These are phyloP conservation scores for Dolichotis patagonum DNA, from an alignment of 2,113 vertebrate genomes.

Conservation along the genomic window DNA sequence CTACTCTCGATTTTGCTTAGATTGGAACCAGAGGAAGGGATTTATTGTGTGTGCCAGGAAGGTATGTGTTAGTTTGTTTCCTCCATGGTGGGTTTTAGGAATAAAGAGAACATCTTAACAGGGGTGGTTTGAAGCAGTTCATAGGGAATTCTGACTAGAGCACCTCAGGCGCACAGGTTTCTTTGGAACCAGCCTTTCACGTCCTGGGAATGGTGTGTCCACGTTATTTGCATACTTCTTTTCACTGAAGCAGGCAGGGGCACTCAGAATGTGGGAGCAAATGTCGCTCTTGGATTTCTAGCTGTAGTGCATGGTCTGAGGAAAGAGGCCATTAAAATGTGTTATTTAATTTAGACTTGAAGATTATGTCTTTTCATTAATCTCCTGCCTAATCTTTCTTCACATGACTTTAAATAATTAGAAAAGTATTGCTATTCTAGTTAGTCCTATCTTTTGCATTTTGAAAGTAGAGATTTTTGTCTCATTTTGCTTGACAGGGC, in stretches of 20 bases:
- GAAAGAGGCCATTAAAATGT: background rate
- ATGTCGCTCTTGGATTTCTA: background rate
- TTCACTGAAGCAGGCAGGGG: background rate
- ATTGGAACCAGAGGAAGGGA: background rate
- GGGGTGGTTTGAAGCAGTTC: background rate
- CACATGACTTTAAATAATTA: background rate
- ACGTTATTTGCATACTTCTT: background rate
- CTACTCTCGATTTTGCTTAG: slow-evolving; percentile 15
- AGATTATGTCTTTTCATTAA: background rate
- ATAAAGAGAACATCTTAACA: slow-evolving; percentile 12
- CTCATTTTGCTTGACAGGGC: background rate
- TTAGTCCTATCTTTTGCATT: background rate
- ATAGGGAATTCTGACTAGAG: background rate
- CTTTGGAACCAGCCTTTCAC: background rate
- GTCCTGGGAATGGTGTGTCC: background rate
- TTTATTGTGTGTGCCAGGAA: background rate
- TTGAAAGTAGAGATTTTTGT: background rate
- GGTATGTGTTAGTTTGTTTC: background rate
- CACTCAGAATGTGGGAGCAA: background rate
- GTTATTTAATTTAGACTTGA: slow-evolving; percentile 12
- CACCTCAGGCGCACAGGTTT: background rate
- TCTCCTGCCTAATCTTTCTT: background rate
- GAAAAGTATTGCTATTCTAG: background rate
- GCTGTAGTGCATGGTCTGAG: background rate
- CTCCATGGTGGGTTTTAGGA: background rate